Evolutionary conservation across 2,113 vertebrate genomes (phyloP).

Genomic region (Solenodon paradoxus): DNA sequence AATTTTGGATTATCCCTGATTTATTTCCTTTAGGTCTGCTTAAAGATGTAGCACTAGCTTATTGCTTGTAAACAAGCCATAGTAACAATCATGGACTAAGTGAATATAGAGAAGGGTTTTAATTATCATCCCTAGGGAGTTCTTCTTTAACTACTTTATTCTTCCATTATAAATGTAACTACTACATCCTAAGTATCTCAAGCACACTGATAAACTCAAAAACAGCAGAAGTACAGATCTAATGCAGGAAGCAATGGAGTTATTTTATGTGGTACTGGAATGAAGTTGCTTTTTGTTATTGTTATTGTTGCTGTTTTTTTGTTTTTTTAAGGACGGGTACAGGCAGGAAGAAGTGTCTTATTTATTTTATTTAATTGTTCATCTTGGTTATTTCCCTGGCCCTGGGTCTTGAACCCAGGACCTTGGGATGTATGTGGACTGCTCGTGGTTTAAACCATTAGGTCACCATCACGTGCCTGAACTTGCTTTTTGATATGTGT

Average conservation of each 20-base stretch:
- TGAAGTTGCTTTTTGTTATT: not conserved
- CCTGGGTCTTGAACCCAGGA: too few relatives aligned
- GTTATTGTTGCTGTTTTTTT: too few relatives aligned
- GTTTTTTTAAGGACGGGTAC: too few relatives aligned
- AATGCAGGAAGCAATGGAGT: not conserved
- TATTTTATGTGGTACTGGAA: not conserved
- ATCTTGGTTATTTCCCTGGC: too few relatives aligned
- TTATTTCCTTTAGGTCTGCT: not conserved
- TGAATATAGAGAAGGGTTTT: not conserved
- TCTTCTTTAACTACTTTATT: not conserved
- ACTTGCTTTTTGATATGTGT: too few relatives aligned
- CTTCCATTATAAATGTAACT: not conserved
- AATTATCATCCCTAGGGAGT: not conserved
- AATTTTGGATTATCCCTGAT: not conserved
- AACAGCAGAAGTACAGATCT: not conserved
- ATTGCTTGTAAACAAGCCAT: not conserved
- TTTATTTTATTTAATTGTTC: too few relatives aligned
- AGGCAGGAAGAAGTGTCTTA: too few relatives aligned
- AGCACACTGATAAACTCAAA: not conserved
- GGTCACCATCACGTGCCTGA: too few relatives aligned
- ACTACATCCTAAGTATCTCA: not conserved
- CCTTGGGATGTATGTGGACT: too few relatives aligned
- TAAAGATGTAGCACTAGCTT: not conserved
- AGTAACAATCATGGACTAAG: not conserved
- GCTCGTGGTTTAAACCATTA: too few relatives aligned